Evolutionary conservation across 2,888 invertebrate genomes (phyloP), one percentile per base, ranked within the genome.

Genomic region (Caenorhabditis sp.): DNA sequence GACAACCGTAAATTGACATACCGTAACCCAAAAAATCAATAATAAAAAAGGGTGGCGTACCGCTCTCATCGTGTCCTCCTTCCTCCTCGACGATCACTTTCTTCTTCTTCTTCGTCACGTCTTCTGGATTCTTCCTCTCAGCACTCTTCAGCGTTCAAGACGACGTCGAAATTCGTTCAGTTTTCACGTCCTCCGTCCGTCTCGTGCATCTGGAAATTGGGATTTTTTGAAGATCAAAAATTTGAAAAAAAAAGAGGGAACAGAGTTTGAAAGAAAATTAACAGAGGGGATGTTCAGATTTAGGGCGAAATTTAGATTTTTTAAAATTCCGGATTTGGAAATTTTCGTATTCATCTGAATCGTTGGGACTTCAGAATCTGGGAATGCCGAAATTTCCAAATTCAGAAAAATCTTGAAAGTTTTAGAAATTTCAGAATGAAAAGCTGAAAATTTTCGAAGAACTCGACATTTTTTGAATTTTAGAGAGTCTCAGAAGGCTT

Each of bases 161-260:
- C 51, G 61, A 61, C 51, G 64, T 74, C 74, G 19, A 12, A 41
- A 22, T 49, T 44, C 14, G 28, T 19, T 22, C 16, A n/a, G 49
- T 26, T 22, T 51, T 54, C 54, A 68, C 54, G 54, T 54, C 68
- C 51, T 54, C 51, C 54, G 68, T 24, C 38, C 2, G 54, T 68
- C 38, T 75, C 75, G 58, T 75, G 75, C 75, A 75, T 75, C 75
- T 75, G 75, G 16, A 73, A 74, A 63, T 24, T 14, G 24, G 24
- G 24, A 54, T 22, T 19, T 51, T 51, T 19, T 22, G 10, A 19
- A 22, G 12, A 31, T 31, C 51, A 5, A 22, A 22, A 24, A 0
- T 51, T 51, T 7, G 22, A 51, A 51, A 22, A 19, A 7, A 2
- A 7, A 31, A 31, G 7, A 7, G 4, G 4, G 31, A 6, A 31